Percentiles rank a stretch among this genome's conserved stretches.
Evolutionary conservation across 2,797 vertebrate species (phyloP).

Genomic region (Sebastes hopkinsi): DNA sequence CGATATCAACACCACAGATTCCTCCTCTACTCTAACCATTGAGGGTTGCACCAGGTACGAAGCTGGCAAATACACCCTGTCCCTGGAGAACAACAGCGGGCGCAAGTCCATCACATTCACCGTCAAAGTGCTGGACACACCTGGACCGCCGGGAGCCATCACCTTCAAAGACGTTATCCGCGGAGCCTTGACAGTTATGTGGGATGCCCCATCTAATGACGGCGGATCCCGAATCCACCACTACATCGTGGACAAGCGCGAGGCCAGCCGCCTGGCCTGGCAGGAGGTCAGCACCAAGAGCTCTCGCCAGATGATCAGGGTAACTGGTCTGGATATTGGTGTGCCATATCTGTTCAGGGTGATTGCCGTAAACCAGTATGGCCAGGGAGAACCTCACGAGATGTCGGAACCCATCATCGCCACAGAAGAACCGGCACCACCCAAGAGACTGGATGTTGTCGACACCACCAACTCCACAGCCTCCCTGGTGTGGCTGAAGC

Average conservation of each 20-base stretch:
- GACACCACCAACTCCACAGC: conserved; percentile 94
- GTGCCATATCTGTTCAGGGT: conserved; percentile 93
- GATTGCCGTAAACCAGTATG: conserved; percentile 94
- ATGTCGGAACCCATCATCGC: conserved; percentile 93
- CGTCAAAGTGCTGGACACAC: conserved; percentile 95
- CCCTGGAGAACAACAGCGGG: conserved; percentile 96
- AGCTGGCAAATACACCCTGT: conserved; percentile 95
- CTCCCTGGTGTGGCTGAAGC: conserved; percentile 95
- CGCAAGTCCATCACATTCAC: conserved; percentile 96
- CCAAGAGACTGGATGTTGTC: conserved; percentile 93
- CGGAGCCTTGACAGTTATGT: conserved; percentile 93
- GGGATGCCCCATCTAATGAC: conserved; percentile 95
- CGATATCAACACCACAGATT: conserved; percentile 93
- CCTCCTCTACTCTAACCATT: conserved; percentile 91
- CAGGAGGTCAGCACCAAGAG: conserved; percentile 92
- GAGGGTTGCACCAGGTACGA: conserved; percentile 96
- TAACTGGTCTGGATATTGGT: conserved; percentile 88
- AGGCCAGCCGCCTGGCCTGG: conserved; percentile 96
- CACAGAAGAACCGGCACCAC: conserved; percentile 96
- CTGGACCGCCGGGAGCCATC: conserved; percentile 94
- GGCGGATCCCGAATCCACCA: conserved; percentile 94
- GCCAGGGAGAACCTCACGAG: conserved; percentile 93
- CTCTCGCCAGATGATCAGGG: conserved; percentile 91
- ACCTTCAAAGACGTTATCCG: conserved; percentile 96
- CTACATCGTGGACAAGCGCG: conserved; percentile 94